Base-by-base conservation (phyloP, 2,113 vertebrate species). In the Ursus arctos region DNA sequence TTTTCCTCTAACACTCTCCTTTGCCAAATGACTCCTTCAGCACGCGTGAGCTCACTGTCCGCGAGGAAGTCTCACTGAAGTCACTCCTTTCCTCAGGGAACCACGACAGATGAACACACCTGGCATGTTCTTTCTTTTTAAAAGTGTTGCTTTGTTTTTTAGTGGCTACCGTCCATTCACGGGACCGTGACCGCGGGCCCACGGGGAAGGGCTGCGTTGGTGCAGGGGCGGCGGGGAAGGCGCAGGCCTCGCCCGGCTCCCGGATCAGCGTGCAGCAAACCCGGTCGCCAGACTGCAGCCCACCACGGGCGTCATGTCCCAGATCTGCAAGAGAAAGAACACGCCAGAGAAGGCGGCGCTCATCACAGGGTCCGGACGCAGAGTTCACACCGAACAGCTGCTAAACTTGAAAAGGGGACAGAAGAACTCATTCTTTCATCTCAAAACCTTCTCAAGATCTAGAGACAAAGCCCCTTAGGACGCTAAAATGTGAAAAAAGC, bases 251-350 rank as follows among this genome's bases (percentile, higher is more conserved):
- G 86, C 71, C 51, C 88, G n/a, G 49, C 4, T 85, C 91, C 6
- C 9, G 98, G 97, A 95, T 99, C 99, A 99, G 97, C 99, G 99
- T 0, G 99, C 98, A 97, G 99, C 99, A 98, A 99, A 99, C 86
- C 99, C 99, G 65, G 99, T 99, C 80, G 99, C 99, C 98, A 99
- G 99, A 98, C 99, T 99, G 99, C 99, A 99, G 97, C 99, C 99
- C 98, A 99, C 99, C 98, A 99, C 99, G 80, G 99, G 99, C 0
- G 99, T 99, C 99, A 99, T 99, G 98, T 99, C 99, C 99, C 99
- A 99, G 96, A 99, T 99, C 99, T 99, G 98, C 57, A 98, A 98
- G 94, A 83, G 96, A 98, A 83, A 94, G 6, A 63, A 96, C 69
- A 88, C 0, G 43, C 28, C 87, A 2, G 83, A 96, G 77, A 94